phyloP scores from a whole-genome alignment of 1,140 invertebrate genomes.

The Nasonia giraulti region DNA sequence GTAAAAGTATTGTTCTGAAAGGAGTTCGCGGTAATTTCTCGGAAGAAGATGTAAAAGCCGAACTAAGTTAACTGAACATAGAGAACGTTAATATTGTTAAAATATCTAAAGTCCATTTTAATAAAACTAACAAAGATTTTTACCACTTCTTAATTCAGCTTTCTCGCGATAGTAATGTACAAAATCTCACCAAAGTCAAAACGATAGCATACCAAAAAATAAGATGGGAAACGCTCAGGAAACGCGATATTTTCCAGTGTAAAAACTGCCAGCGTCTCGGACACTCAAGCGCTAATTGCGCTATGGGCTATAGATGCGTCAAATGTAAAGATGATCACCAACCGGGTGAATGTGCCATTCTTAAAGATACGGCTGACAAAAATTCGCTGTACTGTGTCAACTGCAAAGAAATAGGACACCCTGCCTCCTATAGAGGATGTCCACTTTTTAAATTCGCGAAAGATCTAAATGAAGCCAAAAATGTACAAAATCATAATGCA shows the following conservation, averaged over 20 bases:
- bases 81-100: no score
- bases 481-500: no score
- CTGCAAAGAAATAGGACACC: slow-evolving; percentile 24
- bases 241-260: slow-evolving; percentile 5
- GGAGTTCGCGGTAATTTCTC: no score
- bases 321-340: slow-evolving; percentile 38
- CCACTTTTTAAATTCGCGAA: slow-evolving; percentile 26
- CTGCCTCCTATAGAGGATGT: slow-evolving; percentile 52
- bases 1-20: no score
- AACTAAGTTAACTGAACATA: no score
- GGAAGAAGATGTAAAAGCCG: no score
- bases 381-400: slow-evolving; percentile 32
- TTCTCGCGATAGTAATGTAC: no score
- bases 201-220: slow-evolving; percentile 6
- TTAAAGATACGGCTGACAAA: neutral
- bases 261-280: slow-evolving; percentile 6
- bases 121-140: no score
- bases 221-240: neutral
- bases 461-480: no score
- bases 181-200: no score
- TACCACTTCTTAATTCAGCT: no score
- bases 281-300: slow-evolving; percentile 22
- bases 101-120: no score
- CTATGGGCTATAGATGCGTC: slow-evolving; percentile 52
- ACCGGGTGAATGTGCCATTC: slow-evolving; percentile 41